A percentile compares a stretch with the other conserved stretches of the same genome.
phyloP scores from a whole-genome alignment of 2,113 vertebrate genomes.

The Gobius niger region DNA sequence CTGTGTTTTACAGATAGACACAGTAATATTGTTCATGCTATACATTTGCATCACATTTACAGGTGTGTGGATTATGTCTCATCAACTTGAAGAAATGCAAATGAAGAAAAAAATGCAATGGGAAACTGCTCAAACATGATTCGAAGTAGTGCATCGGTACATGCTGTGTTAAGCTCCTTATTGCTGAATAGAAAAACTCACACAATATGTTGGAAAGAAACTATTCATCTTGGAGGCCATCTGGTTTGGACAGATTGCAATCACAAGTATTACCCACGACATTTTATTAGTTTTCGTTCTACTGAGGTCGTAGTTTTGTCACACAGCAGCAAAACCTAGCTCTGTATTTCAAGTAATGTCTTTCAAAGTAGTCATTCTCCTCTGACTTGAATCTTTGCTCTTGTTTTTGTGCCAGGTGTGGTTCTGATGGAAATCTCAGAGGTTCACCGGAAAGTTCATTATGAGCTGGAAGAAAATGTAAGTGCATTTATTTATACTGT shows the following conservation, averaged over 20 bases:
- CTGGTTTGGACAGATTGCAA: neutral
- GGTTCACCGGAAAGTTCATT: constrained; percentile 88
- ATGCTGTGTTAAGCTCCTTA: too few species aligned
- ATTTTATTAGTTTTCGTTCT: neutral
- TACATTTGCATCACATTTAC: too few species aligned
- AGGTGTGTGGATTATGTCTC: too few species aligned
- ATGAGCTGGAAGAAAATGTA: constrained; percentile 92
- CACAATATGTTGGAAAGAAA: constrained; percentile 20
- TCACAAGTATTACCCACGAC: neutral
- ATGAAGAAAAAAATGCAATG: too few species aligned
- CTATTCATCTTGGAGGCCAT: constrained; percentile 22
- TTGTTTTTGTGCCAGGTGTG: constrained; percentile 76
- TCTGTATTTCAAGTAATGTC: neutral
- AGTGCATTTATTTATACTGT: constrained; percentile 55
- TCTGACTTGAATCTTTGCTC: constrained; percentile 8
- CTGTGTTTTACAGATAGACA: too few species aligned
- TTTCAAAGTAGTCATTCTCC: neutral
- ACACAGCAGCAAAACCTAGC: neutral
- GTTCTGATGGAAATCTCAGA: constrained; percentile 92
- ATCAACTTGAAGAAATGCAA: too few species aligned
- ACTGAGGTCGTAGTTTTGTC: neutral
- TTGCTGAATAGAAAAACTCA: constrained; percentile 14
- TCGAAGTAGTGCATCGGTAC: too few species aligned
- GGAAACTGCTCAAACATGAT: too few species aligned
- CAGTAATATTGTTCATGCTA: too few species aligned